These are phyloP conservation scores for Poecilia velifera DNA, from an alignment of 2,797 vertebrate genomes.

Conservation along the genomic window DNA sequence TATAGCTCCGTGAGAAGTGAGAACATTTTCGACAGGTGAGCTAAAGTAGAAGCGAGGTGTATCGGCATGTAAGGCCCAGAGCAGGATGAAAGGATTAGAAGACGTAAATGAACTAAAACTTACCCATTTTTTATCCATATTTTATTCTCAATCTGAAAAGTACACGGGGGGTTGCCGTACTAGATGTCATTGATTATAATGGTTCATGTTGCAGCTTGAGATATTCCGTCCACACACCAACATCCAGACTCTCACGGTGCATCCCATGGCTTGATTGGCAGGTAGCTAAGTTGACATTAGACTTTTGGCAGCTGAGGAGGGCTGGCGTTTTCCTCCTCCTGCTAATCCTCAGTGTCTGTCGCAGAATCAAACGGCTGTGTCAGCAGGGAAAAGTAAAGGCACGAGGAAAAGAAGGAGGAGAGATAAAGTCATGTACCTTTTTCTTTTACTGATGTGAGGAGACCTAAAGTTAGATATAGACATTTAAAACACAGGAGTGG, in stretches of 20 bases:
- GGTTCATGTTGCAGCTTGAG: slow-evolving; percentile 16
- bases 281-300: slow-evolving; percentile 70
- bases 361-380: slow-evolving; percentile 26
- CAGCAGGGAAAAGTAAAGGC: neutral
- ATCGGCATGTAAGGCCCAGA: slow-evolving; percentile 36
- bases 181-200: neutral
- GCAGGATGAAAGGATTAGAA: slow-evolving; percentile 20
- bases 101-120: slow-evolving; percentile 22
- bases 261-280: slow-evolving; percentile 67
- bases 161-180: neutral
- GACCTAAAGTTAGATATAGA: slow-evolving; percentile 5
- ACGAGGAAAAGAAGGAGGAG: neutral
- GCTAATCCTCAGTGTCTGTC: slow-evolving; percentile 42
- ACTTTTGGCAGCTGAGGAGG: slow-evolving; percentile 57
- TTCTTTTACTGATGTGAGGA: neutral
- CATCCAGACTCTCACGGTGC: slow-evolving; percentile 18
- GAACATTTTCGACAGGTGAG: slow-evolving; percentile 18
- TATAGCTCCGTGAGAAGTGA: slow-evolving; percentile 13
- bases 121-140: neutral
- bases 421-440: neutral
- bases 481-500: neutral
- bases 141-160: neutral
- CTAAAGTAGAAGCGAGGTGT: slow-evolving; percentile 36
- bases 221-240: slow-evolving; percentile 3
- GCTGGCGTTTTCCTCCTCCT: slow-evolving; percentile 38